These are phyloP conservation scores for Spicauda simplicius DNA, from an alignment of 2,888 invertebrate genomes.

Conservation along the genomic window DNA sequence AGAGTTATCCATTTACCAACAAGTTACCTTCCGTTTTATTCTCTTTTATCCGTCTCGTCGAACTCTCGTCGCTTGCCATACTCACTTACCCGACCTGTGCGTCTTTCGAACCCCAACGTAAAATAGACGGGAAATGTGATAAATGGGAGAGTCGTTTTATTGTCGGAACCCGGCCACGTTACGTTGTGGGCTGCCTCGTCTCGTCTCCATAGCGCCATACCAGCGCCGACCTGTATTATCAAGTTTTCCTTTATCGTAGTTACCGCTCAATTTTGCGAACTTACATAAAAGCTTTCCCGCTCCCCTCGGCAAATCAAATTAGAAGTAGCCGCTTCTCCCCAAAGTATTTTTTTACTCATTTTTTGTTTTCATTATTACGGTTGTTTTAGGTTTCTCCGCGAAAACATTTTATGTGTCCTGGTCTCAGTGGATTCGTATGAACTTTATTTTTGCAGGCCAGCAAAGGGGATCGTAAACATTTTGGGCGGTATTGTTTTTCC, in stretches of 20 bases:
- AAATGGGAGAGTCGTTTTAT: slow-evolving; percentile 84
- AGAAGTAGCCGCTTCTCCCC: slow-evolving; percentile 29
- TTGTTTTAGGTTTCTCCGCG: slow-evolving; percentile 43
- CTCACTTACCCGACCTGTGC: slow-evolving; percentile 67
- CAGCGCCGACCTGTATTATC: slow-evolving; percentile 67
- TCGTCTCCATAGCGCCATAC: slow-evolving; percentile 54
- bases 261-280: slow-evolving; percentile 78
- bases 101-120: slow-evolving; percentile 78
- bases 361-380: slow-evolving; percentile 35
- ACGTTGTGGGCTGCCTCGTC: slow-evolving; percentile 72
- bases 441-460: slow-evolving; percentile 23
- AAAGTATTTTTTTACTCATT: slow-evolving; percentile 25
- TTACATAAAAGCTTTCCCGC: slow-evolving; percentile 67
- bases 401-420: slow-evolving; percentile 38
- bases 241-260: slow-evolving; percentile 79
- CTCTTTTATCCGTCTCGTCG: slow-evolving; percentile 72
- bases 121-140: slow-evolving; percentile 85
- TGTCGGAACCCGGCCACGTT: slow-evolving; percentile 75
- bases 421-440: slow-evolving; percentile 28
- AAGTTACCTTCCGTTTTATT: slow-evolving; percentile 78
- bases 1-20: slow-evolving; percentile 77
- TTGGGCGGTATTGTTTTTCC: slow-evolving; percentile 4
- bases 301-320: slow-evolving; percentile 51
- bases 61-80: slow-evolving; percentile 69
- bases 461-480: slow-evolving; percentile 17